Conservation (phyloP, 1,140 invertebrate genomes). For the Drosophila gunungcola region DNA sequence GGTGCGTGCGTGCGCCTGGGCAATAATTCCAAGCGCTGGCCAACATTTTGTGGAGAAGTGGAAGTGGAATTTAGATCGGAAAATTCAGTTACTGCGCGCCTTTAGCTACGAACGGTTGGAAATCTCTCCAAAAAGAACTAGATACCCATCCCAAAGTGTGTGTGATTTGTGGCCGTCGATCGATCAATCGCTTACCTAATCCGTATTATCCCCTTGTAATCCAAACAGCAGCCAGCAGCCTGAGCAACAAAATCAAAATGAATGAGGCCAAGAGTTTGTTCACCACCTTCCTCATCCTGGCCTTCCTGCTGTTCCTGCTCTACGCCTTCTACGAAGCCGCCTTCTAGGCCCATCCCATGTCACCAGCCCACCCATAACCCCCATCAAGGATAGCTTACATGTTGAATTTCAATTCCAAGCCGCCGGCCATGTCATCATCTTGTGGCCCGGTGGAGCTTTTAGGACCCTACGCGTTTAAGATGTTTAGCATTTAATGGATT, state of each 20-base stretch:
- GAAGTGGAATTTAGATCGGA: conserved; percentile 50
- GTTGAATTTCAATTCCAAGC: conserved; percentile 78
- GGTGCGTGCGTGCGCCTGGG: conserved; percentile 34
- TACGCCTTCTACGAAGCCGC: conserved; percentile 82
- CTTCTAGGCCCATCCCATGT: conserved; percentile 60
- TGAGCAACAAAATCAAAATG: conserved; percentile 68
- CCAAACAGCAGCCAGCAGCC: conserved; percentile 39
- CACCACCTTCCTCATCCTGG: conserved; percentile 83
- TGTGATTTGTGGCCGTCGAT: conserved; percentile 19
- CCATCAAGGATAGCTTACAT: conserved; percentile 75
- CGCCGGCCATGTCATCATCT: conserved; percentile 45
- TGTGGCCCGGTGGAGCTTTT: conserved; percentile 49
- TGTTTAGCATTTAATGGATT: conserved; percentile 80
- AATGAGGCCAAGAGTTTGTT: conserved; percentile 83
- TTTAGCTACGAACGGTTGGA: conserved; percentile 80
- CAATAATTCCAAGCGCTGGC: conserved; percentile 71
- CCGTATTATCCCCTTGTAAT: conserved; percentile 17
- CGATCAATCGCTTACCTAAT: conserved; percentile 30
- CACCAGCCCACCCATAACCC: conserved; percentile 22
- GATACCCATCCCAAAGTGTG: conserved; percentile 23
- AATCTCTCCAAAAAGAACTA: conserved; percentile 9
- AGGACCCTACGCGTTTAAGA: conserved; percentile 74
- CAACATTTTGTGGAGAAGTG: conserved; percentile 74
- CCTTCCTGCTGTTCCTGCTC: conserved; percentile 74
- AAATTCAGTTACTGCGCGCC: conserved; percentile 74